Evolutionary conservation across 2,888 invertebrate species (phyloP).

Genomic region (Mantis religiosa): DNA sequence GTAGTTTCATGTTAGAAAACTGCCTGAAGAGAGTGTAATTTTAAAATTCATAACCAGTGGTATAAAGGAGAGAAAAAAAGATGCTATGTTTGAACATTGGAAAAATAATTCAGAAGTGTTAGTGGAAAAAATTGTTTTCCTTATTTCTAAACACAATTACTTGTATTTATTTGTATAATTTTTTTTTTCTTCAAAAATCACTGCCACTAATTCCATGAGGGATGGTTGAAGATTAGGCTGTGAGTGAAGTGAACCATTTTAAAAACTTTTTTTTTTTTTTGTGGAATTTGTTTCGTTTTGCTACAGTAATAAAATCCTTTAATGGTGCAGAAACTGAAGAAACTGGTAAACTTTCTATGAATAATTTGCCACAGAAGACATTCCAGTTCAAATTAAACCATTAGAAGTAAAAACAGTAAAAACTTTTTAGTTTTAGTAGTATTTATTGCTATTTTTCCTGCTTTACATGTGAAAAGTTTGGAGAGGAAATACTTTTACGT

Average conservation of each 20-base stretch:
- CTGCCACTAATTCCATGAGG: constrained; percentile 1
- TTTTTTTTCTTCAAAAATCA: not conserved
- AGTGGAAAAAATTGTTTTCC: not conserved
- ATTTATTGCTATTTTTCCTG: constrained; percentile 4
- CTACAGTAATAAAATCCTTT: not conserved
- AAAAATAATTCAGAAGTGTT: not conserved
- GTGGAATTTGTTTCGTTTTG: not conserved
- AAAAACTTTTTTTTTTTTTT: not conserved
- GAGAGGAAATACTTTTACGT: constrained; percentile 4
- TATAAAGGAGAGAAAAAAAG: not conserved
- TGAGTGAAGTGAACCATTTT: not conserved
- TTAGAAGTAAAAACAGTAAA: not conserved
- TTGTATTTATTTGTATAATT: not conserved
- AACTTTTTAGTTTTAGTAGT: constrained; percentile 3
- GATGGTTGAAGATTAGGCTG: constrained; percentile 10
- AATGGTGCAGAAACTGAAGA: not conserved
- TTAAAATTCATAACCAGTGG: not conserved
- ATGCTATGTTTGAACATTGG: not conserved
- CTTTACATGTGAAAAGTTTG: not conserved
- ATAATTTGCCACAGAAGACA: not conserved
- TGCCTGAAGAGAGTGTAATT: not conserved
- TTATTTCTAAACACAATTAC: not conserved
- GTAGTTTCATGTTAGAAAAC: not conserved
- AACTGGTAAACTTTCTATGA: not conserved
- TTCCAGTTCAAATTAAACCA: not conserved